Percentiles rank a stretch among this genome's conserved stretches.
phyloP scores from a whole-genome alignment of 1,140 invertebrate genomes.

The Apis dorsata region DNA sequence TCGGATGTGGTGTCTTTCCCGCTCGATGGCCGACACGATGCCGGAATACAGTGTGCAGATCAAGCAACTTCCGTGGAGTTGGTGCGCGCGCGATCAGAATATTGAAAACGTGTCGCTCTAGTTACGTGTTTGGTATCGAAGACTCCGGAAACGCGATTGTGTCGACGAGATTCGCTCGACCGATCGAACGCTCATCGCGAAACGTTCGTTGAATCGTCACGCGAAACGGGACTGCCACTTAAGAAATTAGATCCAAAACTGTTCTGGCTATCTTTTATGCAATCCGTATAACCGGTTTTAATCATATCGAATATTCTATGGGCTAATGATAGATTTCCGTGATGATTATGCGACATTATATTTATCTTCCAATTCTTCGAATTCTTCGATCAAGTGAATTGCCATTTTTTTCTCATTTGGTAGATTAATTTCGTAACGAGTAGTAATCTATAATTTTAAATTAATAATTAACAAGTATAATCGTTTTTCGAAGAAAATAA shows the following conservation, averaged over 20 bases:
- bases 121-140: not conserved
- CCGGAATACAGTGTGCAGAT: conserved; percentile 5
- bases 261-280: too few species aligned
- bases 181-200: not conserved
- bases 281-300: not conserved
- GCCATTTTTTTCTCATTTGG: too few species aligned
- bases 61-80: conserved; percentile 16
- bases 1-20: not conserved
- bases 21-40: conserved; percentile 17
- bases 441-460: too few species aligned
- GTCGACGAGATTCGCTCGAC: not conserved
- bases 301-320: too few species aligned
- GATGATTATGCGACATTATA: too few species aligned
- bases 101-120: conserved; percentile 21
- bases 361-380: too few species aligned
- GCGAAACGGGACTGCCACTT: not conserved
- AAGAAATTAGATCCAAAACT: not conserved
- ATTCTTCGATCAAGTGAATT: too few species aligned
- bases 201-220: not conserved
- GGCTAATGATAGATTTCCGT: not conserved
- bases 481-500: too few species aligned
- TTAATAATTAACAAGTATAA: too few species aligned
- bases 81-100: conserved; percentile 1
- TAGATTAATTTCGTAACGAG: too few species aligned
- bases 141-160: not conserved